Evolutionary conservation across 2,113 vertebrate species (phyloP), one percentile per base, ranked within the genome.

Genomic region (Malurus cyaneus): DNA sequence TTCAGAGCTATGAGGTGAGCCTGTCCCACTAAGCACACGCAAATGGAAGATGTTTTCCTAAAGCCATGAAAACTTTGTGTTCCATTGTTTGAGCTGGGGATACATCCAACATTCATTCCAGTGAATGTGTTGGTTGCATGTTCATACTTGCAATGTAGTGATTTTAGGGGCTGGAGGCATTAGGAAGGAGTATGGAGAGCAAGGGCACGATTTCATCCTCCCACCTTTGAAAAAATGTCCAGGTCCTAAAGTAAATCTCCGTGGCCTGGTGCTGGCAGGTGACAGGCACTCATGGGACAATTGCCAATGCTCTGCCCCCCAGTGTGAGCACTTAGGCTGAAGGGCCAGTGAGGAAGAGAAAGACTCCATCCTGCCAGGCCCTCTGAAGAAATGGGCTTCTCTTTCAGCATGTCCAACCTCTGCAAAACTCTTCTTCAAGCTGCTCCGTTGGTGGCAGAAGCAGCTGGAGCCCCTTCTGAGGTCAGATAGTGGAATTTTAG

Each of bases 401-500:
- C 41, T 82, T 91, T 54, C 86, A 73, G 50, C 53, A 73, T 53
- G 36, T 56, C 67, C 88, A 95, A 50, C 50, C 59, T 73, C 61
- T 92, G 86, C 84, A 61, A 70, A 93, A 81, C 70, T 80, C 88
- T 80, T 91, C 94, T 93, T 81, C 26, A 29, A 69, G 57, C 80
- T 77, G 61, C 94, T 93, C 2, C 42, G 42, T 81, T 94, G 94
- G 94, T 95, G 95, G 94, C 64, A 95, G 83, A 89, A 94, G 78
- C 96, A 94, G 89, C 93, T 94, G 91, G 91, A 97, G 89, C 92
- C 74, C 74, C 74, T 95, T 91, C 92, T 93, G 96, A 82, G 97
- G 96, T 97, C 96, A 96, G 96, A 97, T 93, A 93, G 86, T 96
- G 96, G 97, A 97, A 97, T 97, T 97, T 97, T 97, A 95, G 96